Evolutionary conservation across 1,140 invertebrate genomes (phyloP).

Genomic region (Lordiphosa clarofinis): DNA sequence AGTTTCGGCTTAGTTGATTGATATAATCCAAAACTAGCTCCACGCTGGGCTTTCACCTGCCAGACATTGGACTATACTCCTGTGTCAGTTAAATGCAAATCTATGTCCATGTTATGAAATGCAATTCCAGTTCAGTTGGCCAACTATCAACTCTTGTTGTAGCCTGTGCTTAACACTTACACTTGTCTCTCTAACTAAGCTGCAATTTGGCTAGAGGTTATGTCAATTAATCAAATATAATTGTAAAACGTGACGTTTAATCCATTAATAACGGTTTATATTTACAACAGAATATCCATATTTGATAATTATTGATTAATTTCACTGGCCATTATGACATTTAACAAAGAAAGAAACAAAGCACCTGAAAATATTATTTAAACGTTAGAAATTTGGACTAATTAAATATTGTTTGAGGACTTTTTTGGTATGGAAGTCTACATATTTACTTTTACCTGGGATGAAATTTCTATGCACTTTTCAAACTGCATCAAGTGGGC

Average conservation of each 20-base stretch:
- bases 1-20: conserved; percentile 24
- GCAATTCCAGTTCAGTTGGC: conserved; percentile 34
- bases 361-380: no score
- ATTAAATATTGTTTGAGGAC: no score
- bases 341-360: no score
- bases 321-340: no score
- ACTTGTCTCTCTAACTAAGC: conserved; percentile 12
- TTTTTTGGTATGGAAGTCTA: no score
- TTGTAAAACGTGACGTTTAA: not conserved
- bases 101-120: conserved; percentile 34
- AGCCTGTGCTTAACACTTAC: conserved; percentile 2
- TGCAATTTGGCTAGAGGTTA: conserved; percentile 2
- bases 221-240: not conserved
- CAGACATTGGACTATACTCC: not conserved
- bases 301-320: no score
- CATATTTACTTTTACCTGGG: no score
- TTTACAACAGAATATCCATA: no score
- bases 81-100: conserved; percentile 25
- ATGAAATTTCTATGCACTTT: no score
- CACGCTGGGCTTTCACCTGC: conserved; percentile 35
- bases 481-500: no score
- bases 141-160: conserved; percentile 11
- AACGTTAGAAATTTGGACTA: no score
- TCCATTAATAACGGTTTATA: no score
- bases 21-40: conserved; percentile 20